Percentiles rank a stretch among this genome's conserved stretches.
Evolutionary conservation across 2,888 invertebrate species (phyloP).

Genomic region (Macrosoma leucophasiata): DNA sequence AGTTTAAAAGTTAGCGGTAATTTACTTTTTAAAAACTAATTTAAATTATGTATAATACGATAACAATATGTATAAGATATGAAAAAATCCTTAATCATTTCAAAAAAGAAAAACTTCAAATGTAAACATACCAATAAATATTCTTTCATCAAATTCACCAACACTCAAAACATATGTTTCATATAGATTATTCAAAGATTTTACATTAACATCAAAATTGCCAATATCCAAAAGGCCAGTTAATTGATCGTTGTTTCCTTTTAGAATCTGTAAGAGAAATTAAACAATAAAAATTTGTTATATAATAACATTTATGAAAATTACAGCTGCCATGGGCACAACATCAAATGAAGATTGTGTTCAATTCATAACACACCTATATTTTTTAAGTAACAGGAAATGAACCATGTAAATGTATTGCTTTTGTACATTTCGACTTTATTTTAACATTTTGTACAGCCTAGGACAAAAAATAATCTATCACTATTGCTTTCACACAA

Average conservation of each 20-base stretch:
- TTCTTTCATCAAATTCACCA: conserved; percentile 97
- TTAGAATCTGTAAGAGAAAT: conserved; percentile 75
- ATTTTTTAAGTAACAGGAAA: too few species aligned
- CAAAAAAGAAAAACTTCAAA: not conserved
- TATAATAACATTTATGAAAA: conserved; percentile 2
- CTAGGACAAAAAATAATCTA: too few species aligned
- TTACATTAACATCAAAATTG: conserved; percentile 90
- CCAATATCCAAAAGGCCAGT: conserved; percentile 85
- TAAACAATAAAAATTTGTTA: conserved; percentile 9
- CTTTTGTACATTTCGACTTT: too few species aligned
- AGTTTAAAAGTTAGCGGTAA: too few species aligned
- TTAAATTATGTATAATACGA: not conserved
- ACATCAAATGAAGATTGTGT: not conserved
- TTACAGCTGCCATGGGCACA: not conserved
- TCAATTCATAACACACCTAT: too few species aligned
- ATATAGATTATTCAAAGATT: conserved; percentile 89
- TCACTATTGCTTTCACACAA: too few species aligned
- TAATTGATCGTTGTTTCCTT: conserved; percentile 81
- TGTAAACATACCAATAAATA: conserved; percentile 86
- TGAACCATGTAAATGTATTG: too few species aligned
- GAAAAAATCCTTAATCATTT: conserved; percentile 4
- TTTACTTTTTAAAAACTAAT: conserved; percentile 2
- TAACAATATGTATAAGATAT: too few species aligned
- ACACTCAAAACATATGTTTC: conserved; percentile 93
- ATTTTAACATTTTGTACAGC: too few species aligned